These are phyloP conservation scores for Caenorhabditis becei DNA, from an alignment of 2,888 invertebrate genomes.

Conservation along the genomic window DNA sequence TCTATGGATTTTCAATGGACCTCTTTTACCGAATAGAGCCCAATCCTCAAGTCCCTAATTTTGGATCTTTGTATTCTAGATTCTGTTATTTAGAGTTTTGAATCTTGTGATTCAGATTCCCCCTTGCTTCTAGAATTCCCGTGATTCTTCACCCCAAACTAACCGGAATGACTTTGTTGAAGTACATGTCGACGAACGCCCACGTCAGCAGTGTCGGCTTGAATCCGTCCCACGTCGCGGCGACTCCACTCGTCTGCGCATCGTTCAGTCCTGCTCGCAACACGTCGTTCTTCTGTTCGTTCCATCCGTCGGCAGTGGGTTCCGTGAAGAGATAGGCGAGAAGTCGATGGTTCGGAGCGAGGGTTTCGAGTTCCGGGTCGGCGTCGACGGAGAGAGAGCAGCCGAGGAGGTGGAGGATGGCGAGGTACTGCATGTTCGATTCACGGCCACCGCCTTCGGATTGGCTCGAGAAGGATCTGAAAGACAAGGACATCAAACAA, in stretches of 20 bases:
- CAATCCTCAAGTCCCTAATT: too few species aligned
- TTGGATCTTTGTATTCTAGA: too few species aligned
- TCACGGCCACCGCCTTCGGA: conserved; percentile 87
- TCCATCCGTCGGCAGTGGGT: conserved; percentile 63
- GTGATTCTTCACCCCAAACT: too few species aligned
- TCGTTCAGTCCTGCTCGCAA: conserved; percentile 60
- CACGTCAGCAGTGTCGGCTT: conserved; percentile 60
- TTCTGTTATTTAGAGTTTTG: too few species aligned
- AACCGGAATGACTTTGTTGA: conserved; percentile 68
- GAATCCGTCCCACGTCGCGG: conserved; percentile 40
- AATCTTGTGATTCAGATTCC: too few species aligned
- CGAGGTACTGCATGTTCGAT: conserved; percentile 90
- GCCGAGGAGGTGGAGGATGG: conserved; percentile 82
- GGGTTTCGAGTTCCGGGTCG: conserved; percentile 25
- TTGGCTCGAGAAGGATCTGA: conserved; percentile 96
- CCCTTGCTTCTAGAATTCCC: too few species aligned
- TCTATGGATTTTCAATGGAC: too few species aligned
- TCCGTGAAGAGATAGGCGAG: conserved; percentile 68
- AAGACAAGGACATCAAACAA: too few species aligned
- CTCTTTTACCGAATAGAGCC: too few species aligned
- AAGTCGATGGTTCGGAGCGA: conserved; percentile 45
- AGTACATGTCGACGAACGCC: conserved; percentile 69
- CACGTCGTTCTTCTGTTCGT: conserved; percentile 62
- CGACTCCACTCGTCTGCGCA: conserved; percentile 12
- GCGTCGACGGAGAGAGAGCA: conserved; percentile 59